Evolutionary conservation across 2,113 vertebrate species (phyloP).

Genomic region (human): GRCh38 chr6:161702001-161702500

Average conservation of each 20-base stretch:
- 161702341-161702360: too few species aligned
- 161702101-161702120: background rate
- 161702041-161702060: background rate
- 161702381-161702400: background rate
- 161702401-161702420: background rate
- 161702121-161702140: background rate
- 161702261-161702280: background rate
- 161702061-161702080: background rate
- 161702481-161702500: too few species aligned
- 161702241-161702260: background rate
- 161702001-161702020: background rate
- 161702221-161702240: background rate
- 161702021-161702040: background rate
- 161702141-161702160: background rate
- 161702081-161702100: background rate
- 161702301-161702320: too few species aligned
- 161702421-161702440: background rate
- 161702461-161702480: background rate
- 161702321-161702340: accelerated
- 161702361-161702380: background rate
- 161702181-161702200: background rate
- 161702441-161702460: background rate
- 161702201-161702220: background rate
- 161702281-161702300: background rate
- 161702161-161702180: background rate